Evolutionary conservation across 2,888 invertebrate genomes (phyloP).

Genomic region (Dermolepida albohirtum): DNA sequence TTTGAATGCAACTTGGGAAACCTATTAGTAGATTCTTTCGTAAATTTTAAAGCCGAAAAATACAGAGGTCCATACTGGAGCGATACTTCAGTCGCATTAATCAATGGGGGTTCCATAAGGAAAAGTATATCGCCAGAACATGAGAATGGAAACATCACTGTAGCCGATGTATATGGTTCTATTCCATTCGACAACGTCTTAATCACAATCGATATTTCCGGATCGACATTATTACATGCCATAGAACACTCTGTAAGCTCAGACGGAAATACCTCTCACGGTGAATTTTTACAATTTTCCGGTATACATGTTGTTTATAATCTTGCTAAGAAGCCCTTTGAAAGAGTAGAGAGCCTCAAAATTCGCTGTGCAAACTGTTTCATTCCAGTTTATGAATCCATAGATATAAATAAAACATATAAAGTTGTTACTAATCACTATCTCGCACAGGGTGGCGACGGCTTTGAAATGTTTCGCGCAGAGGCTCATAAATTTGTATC

Average conservation of each 20-base stretch:
- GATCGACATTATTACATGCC: conserved; percentile 70
- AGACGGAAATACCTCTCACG: conserved; percentile 63
- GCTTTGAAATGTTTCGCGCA: conserved; percentile 62
- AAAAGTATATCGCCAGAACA: conserved; percentile 69
- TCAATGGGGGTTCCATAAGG: conserved; percentile 84
- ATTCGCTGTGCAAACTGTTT: conserved; percentile 78
- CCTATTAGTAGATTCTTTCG: conserved; percentile 80
- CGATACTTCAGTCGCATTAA: conserved; percentile 79
- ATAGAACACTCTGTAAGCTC: conserved; percentile 58
- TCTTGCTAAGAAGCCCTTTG: conserved; percentile 69
- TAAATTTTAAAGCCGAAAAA: conserved; percentile 70
- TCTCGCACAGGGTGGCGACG: conserved; percentile 80
- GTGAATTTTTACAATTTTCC: conserved; percentile 87
- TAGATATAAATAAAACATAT: conserved; percentile 71
- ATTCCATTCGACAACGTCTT: conserved; percentile 83
- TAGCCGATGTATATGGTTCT: conserved; percentile 77
- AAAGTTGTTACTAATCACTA: conserved; percentile 75
- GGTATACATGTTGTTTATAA: conserved; percentile 80
- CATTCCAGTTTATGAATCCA: conserved; percentile 69
- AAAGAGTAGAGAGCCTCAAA: conserved; percentile 73
- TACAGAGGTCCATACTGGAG: conserved; percentile 75
- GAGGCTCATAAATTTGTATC: neutral
- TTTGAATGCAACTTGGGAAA: conserved; percentile 89
- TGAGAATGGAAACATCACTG: conserved; percentile 72
- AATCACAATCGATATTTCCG: conserved; percentile 74